Conservation (phyloP, 2,797 vertebrate species). For the Pogoniulus pusillus region DNA sequence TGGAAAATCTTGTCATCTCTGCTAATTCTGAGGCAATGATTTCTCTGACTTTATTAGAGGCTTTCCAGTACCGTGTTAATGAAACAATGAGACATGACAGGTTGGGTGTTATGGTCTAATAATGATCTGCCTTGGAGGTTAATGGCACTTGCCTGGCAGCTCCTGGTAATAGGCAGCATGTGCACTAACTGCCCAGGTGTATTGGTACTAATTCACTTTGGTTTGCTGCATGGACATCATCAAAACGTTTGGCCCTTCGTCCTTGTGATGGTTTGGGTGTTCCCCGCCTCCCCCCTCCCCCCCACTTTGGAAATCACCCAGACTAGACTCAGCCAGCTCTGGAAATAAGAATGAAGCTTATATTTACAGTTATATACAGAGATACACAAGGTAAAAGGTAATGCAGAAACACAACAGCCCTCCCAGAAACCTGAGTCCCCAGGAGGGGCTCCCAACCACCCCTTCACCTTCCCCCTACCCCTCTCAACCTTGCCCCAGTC, state of each 20-base stretch:
- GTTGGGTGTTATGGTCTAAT: slow-evolving; percentile 58
- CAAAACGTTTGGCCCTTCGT: neutral
- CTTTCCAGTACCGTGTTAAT: slow-evolving; percentile 66
- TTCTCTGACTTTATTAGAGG: slow-evolving; percentile 55
- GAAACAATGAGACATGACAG: slow-evolving; percentile 64
- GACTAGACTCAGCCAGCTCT: no score
- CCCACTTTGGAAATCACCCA: no score
- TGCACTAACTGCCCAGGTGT: slow-evolving; percentile 38
- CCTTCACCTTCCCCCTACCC: no score
- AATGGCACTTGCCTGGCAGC: slow-evolving; percentile 47
- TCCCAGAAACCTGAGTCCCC: no score
- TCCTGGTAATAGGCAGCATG: neutral
- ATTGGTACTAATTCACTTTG: neutral
- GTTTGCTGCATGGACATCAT: neutral
- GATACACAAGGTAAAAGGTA: no score
- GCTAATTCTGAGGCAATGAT: slow-evolving; percentile 62
- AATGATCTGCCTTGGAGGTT: slow-evolving; percentile 55
- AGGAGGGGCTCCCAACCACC: no score
- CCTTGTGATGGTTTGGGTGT: no score
- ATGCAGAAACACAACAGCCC: no score
- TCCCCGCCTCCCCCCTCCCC: no score
- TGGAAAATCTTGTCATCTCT: slow-evolving; percentile 59
- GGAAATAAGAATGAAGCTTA: no score
- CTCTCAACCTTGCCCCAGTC: no score
- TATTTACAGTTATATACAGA: no score